A percentile compares a stretch with the other conserved stretches of the same genome.
These are phyloP conservation scores for Solen grandis DNA, from an alignment of 1,140 invertebrate genomes.

Conservation along the genomic window DNA sequence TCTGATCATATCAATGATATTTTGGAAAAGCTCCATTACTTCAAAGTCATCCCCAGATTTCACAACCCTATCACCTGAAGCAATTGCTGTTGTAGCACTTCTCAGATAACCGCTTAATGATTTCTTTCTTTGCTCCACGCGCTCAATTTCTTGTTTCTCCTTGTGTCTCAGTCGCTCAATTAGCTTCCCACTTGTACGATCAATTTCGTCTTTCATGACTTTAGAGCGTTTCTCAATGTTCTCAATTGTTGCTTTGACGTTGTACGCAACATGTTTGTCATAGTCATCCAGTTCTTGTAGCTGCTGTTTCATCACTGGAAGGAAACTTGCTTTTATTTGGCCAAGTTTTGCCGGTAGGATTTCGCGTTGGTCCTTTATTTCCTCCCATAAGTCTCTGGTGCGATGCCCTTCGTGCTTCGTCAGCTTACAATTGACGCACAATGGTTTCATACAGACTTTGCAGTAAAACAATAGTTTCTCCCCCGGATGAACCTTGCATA, in stretches of 20 bases:
- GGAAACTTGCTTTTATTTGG: constrained; percentile 33
- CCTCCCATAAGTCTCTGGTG: constrained; percentile 33
- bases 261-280: background rate
- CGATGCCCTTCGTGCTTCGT: constrained; percentile 52
- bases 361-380: constrained; percentile 45
- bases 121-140: constrained; percentile 25
- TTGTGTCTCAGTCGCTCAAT: constrained; percentile 29
- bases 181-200: constrained; percentile 28
- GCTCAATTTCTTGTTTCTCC: constrained; percentile 10
- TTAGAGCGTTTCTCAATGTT: constrained; percentile 28
- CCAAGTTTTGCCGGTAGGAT: constrained; percentile 23
- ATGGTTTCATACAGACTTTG: constrained; percentile 30
- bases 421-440: constrained; percentile 47
- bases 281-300: constrained; percentile 40
- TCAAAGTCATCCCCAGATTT: constrained; percentile 37
- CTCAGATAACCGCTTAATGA: constrained; percentile 9
- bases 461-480: constrained; percentile 49
- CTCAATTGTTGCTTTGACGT: constrained; percentile 41
- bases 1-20: constrained; percentile 8
- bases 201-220: constrained; percentile 49
- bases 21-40: constrained; percentile 50
- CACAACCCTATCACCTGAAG: constrained; percentile 26
- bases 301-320: constrained; percentile 35
- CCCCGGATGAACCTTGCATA: constrained; percentile 26
- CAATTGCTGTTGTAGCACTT: constrained; percentile 29